phyloP scores from a whole-genome alignment of 2,888 invertebrate genomes.

The Thumatha senex region DNA sequence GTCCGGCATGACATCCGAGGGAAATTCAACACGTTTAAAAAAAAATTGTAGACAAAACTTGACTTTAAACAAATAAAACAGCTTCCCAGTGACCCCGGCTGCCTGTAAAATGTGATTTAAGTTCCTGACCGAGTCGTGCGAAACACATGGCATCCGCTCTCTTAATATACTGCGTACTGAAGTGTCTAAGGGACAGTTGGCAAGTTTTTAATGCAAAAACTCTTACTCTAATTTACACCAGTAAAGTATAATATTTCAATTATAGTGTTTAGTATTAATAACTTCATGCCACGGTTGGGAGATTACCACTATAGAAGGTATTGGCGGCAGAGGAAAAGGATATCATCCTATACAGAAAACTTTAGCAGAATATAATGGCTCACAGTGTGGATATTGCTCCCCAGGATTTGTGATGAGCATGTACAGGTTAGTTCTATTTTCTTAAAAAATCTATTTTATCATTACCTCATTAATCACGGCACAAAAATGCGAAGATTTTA shows the following conservation, averaged over 20 bases:
- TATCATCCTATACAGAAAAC: slow-evolving; percentile 86
- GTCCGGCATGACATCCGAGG: too few species aligned
- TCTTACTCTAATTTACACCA: not conserved
- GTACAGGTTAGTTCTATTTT: slow-evolving; percentile 66
- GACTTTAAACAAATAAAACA: too few species aligned
- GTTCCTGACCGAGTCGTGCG: too few species aligned
- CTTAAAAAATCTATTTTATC: not conserved
- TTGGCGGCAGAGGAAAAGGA: slow-evolving; percentile 82
- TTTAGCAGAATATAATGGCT: slow-evolving; percentile 85
- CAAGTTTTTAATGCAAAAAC: too few species aligned
- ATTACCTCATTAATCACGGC: too few species aligned
- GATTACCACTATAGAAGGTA: slow-evolving; percentile 87
- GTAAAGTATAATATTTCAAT: not conserved
- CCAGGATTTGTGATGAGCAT: slow-evolving; percentile 91
- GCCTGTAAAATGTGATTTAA: too few species aligned
- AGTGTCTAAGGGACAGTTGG: too few species aligned
- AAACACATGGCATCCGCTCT: too few species aligned
- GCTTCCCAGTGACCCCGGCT: too few species aligned
- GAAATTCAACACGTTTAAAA: too few species aligned
- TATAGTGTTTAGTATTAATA: slow-evolving; percentile 84
- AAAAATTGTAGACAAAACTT: too few species aligned
- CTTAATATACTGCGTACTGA: too few species aligned
- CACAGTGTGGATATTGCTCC: slow-evolving; percentile 89
- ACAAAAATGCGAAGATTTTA: not conserved
- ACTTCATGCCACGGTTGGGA: slow-evolving; percentile 86